A percentile compares a stretch with the other conserved stretches of the same genome.
phyloP scores from a whole-genome alignment of 53 echinoderm and acorn worm genomes.

The Paracentrotus lividus region DNA sequence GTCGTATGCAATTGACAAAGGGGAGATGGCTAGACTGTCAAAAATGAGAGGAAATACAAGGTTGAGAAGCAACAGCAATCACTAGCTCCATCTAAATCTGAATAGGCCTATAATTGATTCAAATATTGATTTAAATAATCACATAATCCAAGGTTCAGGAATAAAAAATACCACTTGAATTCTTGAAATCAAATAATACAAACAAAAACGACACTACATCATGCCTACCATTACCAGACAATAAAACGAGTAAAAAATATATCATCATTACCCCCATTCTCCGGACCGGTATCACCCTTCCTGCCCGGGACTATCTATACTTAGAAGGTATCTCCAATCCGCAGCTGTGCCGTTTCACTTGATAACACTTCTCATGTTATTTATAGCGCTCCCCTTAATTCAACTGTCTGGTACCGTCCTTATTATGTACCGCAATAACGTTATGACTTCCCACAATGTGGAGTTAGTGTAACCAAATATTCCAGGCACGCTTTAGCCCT shows the following conservation, averaged over 20 bases:
- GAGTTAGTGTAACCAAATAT: constrained; percentile 30
- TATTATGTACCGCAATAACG: not conserved
- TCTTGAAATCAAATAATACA: not conserved
- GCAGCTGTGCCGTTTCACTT: constrained; percentile 7
- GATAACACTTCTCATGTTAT: constrained; percentile 14
- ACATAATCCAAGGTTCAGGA: too few species aligned
- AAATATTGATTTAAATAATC: too few species aligned
- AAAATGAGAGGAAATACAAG: too few species aligned
- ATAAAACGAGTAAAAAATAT: not conserved
- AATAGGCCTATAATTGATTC: too few species aligned
- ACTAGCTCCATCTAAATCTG: too few species aligned
- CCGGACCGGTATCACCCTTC: not conserved
- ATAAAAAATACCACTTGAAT: not conserved
- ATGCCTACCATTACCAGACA: too few species aligned
- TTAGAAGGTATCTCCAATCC: not conserved
- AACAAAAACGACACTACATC: not conserved
- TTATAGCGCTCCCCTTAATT: not conserved
- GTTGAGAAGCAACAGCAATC: too few species aligned
- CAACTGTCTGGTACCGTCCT: not conserved
- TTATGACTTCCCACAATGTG: constrained; percentile 8
- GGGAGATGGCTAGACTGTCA: not conserved
- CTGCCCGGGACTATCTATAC: not conserved
- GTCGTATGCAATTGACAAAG: not conserved
- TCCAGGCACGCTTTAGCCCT: not conserved
- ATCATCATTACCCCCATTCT: not conserved